Evolutionary conservation across 2,113 vertebrate genomes (phyloP), one percentile per base, ranked within the genome.

Genomic region (Apeltes quadracus): DNA sequence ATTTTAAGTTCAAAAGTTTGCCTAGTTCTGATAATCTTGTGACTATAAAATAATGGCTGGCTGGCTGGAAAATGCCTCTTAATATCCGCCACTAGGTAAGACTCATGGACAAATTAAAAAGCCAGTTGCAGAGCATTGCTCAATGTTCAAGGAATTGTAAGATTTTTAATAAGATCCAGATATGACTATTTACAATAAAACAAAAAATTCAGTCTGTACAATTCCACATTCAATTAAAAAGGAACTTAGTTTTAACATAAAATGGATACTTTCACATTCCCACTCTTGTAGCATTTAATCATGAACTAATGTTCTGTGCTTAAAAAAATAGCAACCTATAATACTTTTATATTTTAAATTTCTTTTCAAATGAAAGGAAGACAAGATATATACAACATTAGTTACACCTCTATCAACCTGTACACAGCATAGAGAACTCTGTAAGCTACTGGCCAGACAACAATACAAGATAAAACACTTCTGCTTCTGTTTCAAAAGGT

Each of bases 341-440:
- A 95, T 94, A 96, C 91, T 93, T 96, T 88, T 93, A 95, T 94
- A 95, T 94, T 97, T 95, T 94, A 95, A 94, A 94, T 94, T 81
- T 92, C 76, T 90, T 93, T 89, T 87, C 63, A 92, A 93, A 93
- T 83, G 89, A 89, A 92, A 93, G 90, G 92, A 94, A 97, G 92
- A 93, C 94, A 85, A 88, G 93, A 94, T 96, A 94, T 94, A 96
- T 96, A 97, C 91, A 68, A 92, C 94, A 90, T 94, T 91, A 93
- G 80, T 91, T 93, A 90, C 90, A 88, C 91, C 92, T 94, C 94
- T 90, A 90, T 91, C 27, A 78, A 87, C 90, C 93, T 95, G 91
- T 93, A 95, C 93, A 95, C 92, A 94, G 86, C 87, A 89, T 69
- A 87, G 82, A 90, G 84, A 81, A 88, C 89, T 86, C 87, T 90